Evolutionary conservation across 2,113 vertebrate species (phyloP), one percentile per base, ranked within the genome.

Genomic region (Glaucomys volans): DNA sequence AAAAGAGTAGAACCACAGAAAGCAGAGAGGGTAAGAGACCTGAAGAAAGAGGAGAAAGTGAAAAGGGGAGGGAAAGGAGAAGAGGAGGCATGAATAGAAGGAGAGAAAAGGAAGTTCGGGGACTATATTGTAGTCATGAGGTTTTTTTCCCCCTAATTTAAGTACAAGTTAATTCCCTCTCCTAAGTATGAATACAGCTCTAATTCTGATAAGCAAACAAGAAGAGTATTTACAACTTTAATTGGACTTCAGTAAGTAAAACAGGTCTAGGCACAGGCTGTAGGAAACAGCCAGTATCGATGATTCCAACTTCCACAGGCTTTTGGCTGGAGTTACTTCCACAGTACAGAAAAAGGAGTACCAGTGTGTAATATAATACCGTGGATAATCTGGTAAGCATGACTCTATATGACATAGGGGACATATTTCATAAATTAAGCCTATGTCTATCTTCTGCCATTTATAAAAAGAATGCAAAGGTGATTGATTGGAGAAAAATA

Each of bases 381-480:
- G 7, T 54, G 18, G 20, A 42, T 67, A n/a, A 74, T 30, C 76
- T 83, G 32, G 7, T 71, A 66, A 79, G 17, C 40, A 67, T 77
- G 62, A 72, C 32, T 91, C 52, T 14, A 35, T 52, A 79, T 20
- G 9, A 16, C 32, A 35, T 67, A 16, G 64, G 17, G 30, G 30
- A 32, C 32, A 35, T 26, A 44, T 10, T 66, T n/a, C 13, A 32
- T 59, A 87, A 71, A 93, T 64, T 90, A 80, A 66, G 4, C 10
- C 32, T 83, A 32, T 87, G 4, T 76, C 42, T 76, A 81, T 64
- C 37, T 95, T 77, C 74, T 92, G 0, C 2, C 37, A 82, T 72
- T 90, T 72, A 71, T 79, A 50, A 54, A 83, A 93, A 88, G 84
- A 93, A 71, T 64, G 20, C 24, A 44, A 87, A 62, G 32, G 44